Evolutionary conservation across 2,797 vertebrate species (phyloP), one percentile per base, ranked within the genome.

Genomic region (Serranus cabrilla): DNA sequence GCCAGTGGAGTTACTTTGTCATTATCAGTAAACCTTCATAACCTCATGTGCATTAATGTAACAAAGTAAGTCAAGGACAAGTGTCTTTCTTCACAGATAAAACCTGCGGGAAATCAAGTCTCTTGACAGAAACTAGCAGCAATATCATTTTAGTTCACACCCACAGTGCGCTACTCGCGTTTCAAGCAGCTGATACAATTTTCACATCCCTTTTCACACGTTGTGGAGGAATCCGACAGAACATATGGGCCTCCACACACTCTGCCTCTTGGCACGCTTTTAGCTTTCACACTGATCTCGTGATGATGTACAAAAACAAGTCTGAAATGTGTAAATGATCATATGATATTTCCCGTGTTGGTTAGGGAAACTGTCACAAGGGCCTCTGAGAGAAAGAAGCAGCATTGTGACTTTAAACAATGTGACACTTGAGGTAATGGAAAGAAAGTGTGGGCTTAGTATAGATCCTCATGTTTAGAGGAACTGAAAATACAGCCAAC

Each of bases 201-300:
- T 71, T 74, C 83, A 88, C 71, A 79, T 87, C 82, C 75, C 56
- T 46, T 70, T 69, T 85, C 37, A 64, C 74, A 61, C 45, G 1
- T 27, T n/a, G 45, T 56, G 9, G 5, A 58, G 40, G 59, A 77
- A 58, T 34, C 49, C 7, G 43, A 23, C 51, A 50, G 70, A 75
- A 39, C 71, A 71, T 45, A 67, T 67, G 13, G 43, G n/a, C 54
- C 20, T 27, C 31, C 8, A 1, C 7, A 13, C 58, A 13, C 58
- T 69, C 59, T 42, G 59, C 49, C 20, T 68, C n/a, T 21, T 57
- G 27, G 31, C 58, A 20, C 0, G 14, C 27, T 10, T 17, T 17
- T 46, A 13, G 49, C 59, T 57, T 55, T 55, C 57, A 56, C 65
- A 34, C 61, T 64, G 25, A 65, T 56, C 72, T 60, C 55, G 50